A percentile compares a stretch with the other conserved stretches of the same genome.
Conservation (phyloP, 1,140 invertebrate genomes). For the Drosophila guanche region DNA sequence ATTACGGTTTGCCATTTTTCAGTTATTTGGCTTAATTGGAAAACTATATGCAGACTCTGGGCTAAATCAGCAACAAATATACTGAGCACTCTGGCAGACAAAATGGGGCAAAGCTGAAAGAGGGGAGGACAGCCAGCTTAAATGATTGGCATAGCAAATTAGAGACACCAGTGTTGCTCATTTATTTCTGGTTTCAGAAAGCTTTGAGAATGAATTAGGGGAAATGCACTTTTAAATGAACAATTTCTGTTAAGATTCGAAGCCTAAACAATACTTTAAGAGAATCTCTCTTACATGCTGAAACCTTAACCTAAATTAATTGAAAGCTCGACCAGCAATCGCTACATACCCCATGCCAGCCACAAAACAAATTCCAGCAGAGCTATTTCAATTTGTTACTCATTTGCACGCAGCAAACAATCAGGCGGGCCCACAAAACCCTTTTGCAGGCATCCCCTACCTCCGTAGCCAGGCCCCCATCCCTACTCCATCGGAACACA, state of each 20-base stretch:
- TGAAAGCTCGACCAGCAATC: conserved; percentile 1
- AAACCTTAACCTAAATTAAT: conserved; percentile 48
- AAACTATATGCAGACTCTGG: conserved; percentile 61
- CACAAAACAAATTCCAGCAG: conserved; percentile 43
- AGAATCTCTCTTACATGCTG: too few relatives aligned
- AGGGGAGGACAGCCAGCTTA: conserved; percentile 5
- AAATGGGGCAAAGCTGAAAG: conserved; percentile 27
- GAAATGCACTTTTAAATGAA: too few relatives aligned
- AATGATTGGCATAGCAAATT: conserved; percentile 27
- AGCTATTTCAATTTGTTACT: conserved; percentile 59
- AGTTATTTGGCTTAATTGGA: conserved; percentile 66
- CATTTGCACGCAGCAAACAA: conserved; percentile 60
- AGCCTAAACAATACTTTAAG: too few relatives aligned
- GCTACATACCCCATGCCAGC: not conserved
- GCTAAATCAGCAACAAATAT: conserved; percentile 14
- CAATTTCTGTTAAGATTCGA: too few relatives aligned
- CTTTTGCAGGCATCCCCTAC: not conserved
- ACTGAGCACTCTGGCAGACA: conserved; percentile 8
- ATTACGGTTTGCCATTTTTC: conserved; percentile 29
- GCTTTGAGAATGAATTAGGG: too few relatives aligned
- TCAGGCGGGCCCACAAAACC: too few relatives aligned
- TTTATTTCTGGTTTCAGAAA: not conserved
- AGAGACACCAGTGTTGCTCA: not conserved
- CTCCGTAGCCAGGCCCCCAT: not conserved
- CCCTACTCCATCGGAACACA: not conserved